Evolutionary conservation across 2,797 vertebrate species (phyloP), one percentile per base, ranked within the genome.

Genomic region (Merluccius polli): DNA sequence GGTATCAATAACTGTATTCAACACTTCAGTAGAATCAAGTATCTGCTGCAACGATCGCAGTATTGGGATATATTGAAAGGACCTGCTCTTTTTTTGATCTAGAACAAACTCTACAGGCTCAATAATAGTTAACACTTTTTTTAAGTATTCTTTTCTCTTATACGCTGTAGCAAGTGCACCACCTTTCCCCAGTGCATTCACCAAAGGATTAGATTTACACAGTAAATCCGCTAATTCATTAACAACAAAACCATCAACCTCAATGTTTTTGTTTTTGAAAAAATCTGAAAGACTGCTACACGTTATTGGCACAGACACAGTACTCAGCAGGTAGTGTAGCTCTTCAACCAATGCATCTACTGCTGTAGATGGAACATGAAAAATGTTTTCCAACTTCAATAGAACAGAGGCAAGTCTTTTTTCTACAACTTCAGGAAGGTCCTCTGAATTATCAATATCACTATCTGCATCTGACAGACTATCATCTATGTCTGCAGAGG

Each of bases 321-420:
- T 78, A 67, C 71, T 81, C 41, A 80, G 32, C 27, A 78, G 27
- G 69, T 69, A 84, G 44, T 82, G 79, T 30, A 84, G 73, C 72
- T 83, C 70, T 9, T 84, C 71, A 79, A 84, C 38, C 10, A 82
- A 69, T 35, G 79, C 82, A 78, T 87, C 73, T 38, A 82, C 24
- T 44, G 80, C 78, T 73, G 70, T 81, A 74, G 77, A 81, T 72
- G 82, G 76, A 73, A 85, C 80, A 84, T 80, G 36, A 81, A 76
- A 83, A 80, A 77, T 72, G 48, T 78, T 83, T 83, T 86, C 74
- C 30, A 86, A 63, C 70, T 85, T 83, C 13, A 86, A 68, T 70
- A 87, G 31, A 85, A 79, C 11, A 7, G 69, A 68, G 24, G 36
- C 78, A n/a, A 82, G n/a, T 80, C 73, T 83, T 79, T 81, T 31